Percentiles rank a stretch among this genome's conserved stretches.
Evolutionary conservation across 2,113 vertebrate species (phyloP).

Genomic region (Sylvietta virens): DNA sequence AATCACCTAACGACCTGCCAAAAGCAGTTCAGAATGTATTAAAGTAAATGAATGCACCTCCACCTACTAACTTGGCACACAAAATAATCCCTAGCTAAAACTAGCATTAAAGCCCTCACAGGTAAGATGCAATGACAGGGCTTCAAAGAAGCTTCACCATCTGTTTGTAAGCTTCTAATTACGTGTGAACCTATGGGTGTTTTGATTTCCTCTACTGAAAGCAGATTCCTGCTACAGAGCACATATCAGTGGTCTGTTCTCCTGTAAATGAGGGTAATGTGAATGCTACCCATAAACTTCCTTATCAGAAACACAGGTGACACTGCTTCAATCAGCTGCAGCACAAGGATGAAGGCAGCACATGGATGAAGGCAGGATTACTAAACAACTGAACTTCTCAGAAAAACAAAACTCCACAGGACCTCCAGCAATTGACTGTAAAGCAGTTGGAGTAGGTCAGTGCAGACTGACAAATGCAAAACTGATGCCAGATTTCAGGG

Average conservation of each 20-base stretch:
- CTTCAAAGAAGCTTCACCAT: not conserved
- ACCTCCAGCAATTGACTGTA: not conserved
- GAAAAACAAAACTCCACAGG: not conserved
- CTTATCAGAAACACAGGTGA: not conserved
- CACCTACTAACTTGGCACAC: slow-evolving; percentile 38
- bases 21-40: slow-evolving; percentile 42
- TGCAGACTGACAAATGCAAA: not conserved
- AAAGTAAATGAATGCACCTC: slow-evolving; percentile 20
- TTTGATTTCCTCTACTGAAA: not conserved
- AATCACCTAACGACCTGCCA: slow-evolving; percentile 4
- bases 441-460: not conserved
- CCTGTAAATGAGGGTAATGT: not conserved
- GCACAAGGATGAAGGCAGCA: not conserved
- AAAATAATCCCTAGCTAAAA: slow-evolving; percentile 46
- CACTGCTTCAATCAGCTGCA: not conserved
- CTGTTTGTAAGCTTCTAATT: slow-evolving; percentile 12
- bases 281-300: not conserved
- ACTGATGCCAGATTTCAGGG: not conserved
- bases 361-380: not conserved
- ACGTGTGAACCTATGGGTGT: not conserved
- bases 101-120: not conserved
- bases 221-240: not conserved
- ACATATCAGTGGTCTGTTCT: not conserved
- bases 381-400: not conserved
- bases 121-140: not conserved